Evolutionary conservation across 2,797 vertebrate species (phyloP).

Genomic region (Gallinago solitaria): DNA sequence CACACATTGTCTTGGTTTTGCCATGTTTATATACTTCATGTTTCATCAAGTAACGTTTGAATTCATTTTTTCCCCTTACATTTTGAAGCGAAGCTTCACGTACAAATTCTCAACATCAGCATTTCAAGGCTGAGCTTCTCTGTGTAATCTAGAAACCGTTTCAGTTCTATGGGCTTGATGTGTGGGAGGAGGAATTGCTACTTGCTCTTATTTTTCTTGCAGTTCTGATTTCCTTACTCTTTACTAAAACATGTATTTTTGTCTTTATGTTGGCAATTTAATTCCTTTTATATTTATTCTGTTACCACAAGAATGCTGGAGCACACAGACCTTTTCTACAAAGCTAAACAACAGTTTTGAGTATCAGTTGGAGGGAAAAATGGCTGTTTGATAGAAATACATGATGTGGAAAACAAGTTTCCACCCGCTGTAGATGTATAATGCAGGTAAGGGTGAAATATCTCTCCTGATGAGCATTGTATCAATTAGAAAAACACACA

Average conservation of each 20-base stretch:
- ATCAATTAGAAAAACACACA: neutral
- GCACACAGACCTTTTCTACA: neutral
- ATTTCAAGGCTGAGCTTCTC: neutral
- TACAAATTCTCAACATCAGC: neutral
- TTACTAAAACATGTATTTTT: neutral
- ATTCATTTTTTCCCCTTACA: neutral
- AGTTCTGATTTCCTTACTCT: neutral
- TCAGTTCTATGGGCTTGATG: neutral
- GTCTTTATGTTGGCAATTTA: neutral
- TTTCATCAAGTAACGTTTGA: neutral
- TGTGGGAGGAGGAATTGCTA: conserved; percentile 32
- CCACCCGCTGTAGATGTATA: neutral
- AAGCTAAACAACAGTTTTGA: neutral
- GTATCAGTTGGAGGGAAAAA: neutral
- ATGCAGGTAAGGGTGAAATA: neutral
- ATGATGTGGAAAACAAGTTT: neutral
- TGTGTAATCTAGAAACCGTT: neutral
- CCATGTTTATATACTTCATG: neutral
- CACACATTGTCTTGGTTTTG: neutral
- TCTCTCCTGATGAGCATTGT: neutral
- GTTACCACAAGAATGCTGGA: neutral
- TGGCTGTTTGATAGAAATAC: neutral
- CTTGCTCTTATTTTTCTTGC: neutral
- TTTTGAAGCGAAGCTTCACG: neutral
- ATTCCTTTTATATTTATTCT: neutral